Base-by-base conservation (phyloP, 2,888 invertebrate genomes). In the Leptinotarsa tumamoca region DNA sequence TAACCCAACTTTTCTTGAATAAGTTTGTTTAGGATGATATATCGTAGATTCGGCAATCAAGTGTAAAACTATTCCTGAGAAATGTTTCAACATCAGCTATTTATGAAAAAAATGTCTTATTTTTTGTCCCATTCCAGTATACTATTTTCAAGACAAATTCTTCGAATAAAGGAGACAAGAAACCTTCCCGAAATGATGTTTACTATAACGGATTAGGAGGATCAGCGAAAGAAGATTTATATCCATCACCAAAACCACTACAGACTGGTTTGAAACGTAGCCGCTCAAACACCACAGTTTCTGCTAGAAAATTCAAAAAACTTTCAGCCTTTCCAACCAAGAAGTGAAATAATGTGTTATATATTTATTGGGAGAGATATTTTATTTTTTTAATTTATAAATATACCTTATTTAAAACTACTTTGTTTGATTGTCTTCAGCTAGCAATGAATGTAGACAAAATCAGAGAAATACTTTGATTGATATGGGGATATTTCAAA, bases 191-290 rank as follows among this genome's bases (percentile, higher is more conserved):
- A 51, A 23, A n/a, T 68, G 82, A 82, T 4, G 78, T 82, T 17
- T 74, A 70, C 50, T 92, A 91, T 71, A 89, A 92, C 78, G 92
- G 92, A 0, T 82, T 91, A 13, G 92, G 92, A 0, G 91, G 91
- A 1, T 91, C 91, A 80, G 90, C 90, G 0, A 91, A 90, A 83
- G 83, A 88, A 4, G 91, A 91, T 66, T 83, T 83, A 0, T 91
- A 90, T 81, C 91, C 91, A 0, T 85, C 80, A 4, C 82, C 84
- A 33, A 78, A 71, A 27, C 69, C 77, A 1, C 2, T 17, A n/a
- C 66, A 68, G 27, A 68, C 77, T 18, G 68, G 75, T 33, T 10
- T 74, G 5, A 84, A 81, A 75, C 72, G 82, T 54, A 73, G 76
- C 43, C 83, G 82, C 76, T 73, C 79, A 15, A 73, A 77, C 51